These are phyloP conservation scores for Ceyx melanurus DNA, from an alignment of 2,113 vertebrate genomes.

Conservation along the genomic window DNA sequence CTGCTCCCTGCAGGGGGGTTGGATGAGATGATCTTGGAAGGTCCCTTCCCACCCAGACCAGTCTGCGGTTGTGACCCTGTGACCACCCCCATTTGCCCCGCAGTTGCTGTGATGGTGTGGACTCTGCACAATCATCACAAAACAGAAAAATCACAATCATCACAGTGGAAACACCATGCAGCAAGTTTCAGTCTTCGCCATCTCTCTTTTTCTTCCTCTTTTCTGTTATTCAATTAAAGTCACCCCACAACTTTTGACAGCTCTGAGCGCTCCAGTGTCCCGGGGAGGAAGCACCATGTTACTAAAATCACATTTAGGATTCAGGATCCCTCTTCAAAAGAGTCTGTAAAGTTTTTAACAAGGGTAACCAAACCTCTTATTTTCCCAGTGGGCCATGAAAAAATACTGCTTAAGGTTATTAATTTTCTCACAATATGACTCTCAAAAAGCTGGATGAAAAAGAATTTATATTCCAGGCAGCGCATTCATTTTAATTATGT, in stretches of 20 bases:
- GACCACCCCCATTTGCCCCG: fast-evolving
- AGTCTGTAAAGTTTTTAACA: not conserved
- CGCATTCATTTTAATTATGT: slow-evolving; percentile 65
- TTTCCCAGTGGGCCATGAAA: slow-evolving; percentile 16
- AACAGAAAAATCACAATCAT: too few species aligned
- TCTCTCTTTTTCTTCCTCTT: not conserved
- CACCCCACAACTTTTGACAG: not conserved
- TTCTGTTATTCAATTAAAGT: not conserved
- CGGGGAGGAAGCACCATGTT: not conserved
- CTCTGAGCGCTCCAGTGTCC: not conserved
- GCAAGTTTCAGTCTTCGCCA: fast-evolving
- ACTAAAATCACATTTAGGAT: not conserved
- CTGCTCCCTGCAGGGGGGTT: not conserved
- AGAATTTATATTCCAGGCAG: slow-evolving; percentile 55
- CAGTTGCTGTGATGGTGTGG: fast-evolving
- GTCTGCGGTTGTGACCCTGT: not conserved
- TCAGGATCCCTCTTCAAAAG: slow-evolving; percentile 10
- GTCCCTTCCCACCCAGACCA: too few species aligned
- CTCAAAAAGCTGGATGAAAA: slow-evolving; percentile 16
- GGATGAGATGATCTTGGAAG: not conserved
- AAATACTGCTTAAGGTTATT: slow-evolving; percentile 10
- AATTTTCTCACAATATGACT: slow-evolving; percentile 60
- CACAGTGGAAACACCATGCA: not conserved
- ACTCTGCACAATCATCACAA: fast-evolving
- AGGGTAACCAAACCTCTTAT: not conserved